Base-by-base conservation (phyloP, 2,113 vertebrate genomes). In the Panthera leo region DNA sequence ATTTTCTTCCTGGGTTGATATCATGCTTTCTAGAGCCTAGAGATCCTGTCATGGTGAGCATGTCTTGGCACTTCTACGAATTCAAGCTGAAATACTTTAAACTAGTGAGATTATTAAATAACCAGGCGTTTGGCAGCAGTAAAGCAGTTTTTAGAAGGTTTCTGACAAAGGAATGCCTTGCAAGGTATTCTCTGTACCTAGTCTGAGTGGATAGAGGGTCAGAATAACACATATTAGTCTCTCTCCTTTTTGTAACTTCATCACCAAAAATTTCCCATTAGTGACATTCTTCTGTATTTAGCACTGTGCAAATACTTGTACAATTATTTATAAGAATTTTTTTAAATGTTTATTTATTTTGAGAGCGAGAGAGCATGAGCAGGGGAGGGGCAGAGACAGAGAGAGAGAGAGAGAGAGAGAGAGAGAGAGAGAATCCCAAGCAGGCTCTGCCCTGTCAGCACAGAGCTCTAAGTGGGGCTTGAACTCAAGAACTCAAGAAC, bases 41-140 rank as follows among this genome's bases (percentile, higher is more conserved):
- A 53, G 34, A 16, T 63, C 55, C 13, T 67, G 18, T 58, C 55
- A 19, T 10, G 61, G 67, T 0, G 3, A 83, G 19, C 2, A 29
- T 67, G 31, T 25, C n/a, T 5, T 15, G 18, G 7, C 19, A 23
- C 8, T n/a, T 71, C 1, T 11, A 48, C 0, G 25, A 7, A 9
- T 48, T 91, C 78, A 51, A 85, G 15, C 4, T n/a, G 34, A 75
- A 96, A 67, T 79, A 83, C 23, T 36, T 91, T 84, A 58, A 48
- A 36, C 34, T 85, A 27, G 11, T 34, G 34, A 75, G n/a, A 27
- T 51, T 85, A 12, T 94, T 27, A 85, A 53, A 9, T 36, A 76
- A 71, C 2, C 65, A 73, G 31, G 3, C 2, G 10, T 42, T 31
- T 73, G 12, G 27, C 13, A 39, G 31, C 45, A 34, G 39, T 6